Evolutionary conservation across 1,140 invertebrate species (phyloP).

Genomic region (Sweltsa coloradensis): DNA sequence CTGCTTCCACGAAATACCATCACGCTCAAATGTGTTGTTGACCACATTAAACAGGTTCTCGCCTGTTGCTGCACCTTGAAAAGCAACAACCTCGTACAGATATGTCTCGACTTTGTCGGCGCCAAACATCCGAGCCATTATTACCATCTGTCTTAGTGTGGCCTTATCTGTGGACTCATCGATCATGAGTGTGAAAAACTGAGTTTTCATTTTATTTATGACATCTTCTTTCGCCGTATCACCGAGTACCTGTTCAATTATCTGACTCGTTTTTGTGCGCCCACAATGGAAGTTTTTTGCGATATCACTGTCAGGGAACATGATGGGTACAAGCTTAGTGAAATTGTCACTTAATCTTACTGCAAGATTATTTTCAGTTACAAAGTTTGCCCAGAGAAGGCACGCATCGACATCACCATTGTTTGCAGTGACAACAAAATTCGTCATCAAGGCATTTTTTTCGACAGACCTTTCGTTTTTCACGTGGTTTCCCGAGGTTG

Average conservation of each 20-base stretch:
- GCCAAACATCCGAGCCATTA: not conserved
- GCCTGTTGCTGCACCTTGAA: not conserved
- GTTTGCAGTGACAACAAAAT: not conserved
- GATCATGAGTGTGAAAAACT: not conserved
- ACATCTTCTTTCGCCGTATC: not conserved
- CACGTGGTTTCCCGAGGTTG: not conserved
- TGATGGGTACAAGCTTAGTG: not conserved
- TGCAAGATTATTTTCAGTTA: not conserved
- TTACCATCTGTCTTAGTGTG: not conserved
- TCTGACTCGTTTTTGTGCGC: not conserved
- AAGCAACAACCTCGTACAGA: not conserved
- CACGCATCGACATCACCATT: not conserved
- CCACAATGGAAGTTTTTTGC: not conserved
- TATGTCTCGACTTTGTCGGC: not conserved
- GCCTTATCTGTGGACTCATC: constrained; percentile 3
- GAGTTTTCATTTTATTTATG: not conserved
- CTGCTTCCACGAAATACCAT: constrained; percentile 7
- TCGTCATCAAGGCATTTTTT: not conserved
- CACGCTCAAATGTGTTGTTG: not conserved
- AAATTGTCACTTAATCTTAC: constrained; percentile 1
- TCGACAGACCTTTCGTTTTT: not conserved
- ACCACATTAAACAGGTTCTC: constrained; percentile 4
- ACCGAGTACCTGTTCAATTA: not conserved
- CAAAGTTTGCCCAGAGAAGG: constrained; percentile 1
- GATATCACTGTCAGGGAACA: not conserved